These are phyloP conservation scores for Montipora foliosa DNA, from an alignment of 64 coral and sea anemone genomes.

Conservation along the genomic window DNA sequence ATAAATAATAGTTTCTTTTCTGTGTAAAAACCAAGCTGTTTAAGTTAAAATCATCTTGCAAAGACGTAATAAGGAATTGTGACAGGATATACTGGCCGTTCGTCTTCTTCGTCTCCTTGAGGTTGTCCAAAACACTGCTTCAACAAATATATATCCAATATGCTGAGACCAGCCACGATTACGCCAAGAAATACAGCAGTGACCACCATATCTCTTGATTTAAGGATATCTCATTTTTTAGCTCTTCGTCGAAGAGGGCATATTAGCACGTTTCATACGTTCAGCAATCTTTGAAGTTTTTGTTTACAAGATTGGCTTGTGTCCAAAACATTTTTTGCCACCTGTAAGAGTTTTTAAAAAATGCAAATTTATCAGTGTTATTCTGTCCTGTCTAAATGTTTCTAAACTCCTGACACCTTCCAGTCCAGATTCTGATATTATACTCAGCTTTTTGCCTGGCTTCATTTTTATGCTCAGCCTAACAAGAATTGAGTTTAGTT, in stretches of 20 bases:
- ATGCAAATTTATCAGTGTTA: neutral
- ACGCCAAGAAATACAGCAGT: slow-evolving; percentile 66
- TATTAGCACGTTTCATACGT: neutral
- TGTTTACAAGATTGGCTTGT: neutral
- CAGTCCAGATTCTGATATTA: neutral
- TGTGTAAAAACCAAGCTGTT: neutral
- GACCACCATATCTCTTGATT: neutral
- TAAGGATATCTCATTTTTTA: neutral
- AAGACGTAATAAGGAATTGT: slow-evolving; percentile 28
- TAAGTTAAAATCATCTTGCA: neutral
- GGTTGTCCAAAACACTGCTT: slow-evolving; percentile 50
- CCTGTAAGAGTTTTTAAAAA: neutral
- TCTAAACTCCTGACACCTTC: too few species aligned
- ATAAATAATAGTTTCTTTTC: neutral
- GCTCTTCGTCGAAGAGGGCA: neutral
- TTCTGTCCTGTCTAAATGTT: too few species aligned
- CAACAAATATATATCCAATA: slow-evolving; percentile 62
- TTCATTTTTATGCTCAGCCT: too few species aligned
- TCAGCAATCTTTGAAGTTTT: neutral
- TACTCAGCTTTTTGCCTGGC: too few species aligned
- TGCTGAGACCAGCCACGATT: slow-evolving; percentile 50
- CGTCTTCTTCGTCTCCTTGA: neutral
- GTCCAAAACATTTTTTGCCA: slow-evolving; percentile 27
- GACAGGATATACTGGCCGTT: slow-evolving; percentile 5
- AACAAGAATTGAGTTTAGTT: too few species aligned